Evolutionary conservation across 2,797 vertebrate species (phyloP), one percentile per base, ranked within the genome.

Genomic region (Sebastes minor): DNA sequence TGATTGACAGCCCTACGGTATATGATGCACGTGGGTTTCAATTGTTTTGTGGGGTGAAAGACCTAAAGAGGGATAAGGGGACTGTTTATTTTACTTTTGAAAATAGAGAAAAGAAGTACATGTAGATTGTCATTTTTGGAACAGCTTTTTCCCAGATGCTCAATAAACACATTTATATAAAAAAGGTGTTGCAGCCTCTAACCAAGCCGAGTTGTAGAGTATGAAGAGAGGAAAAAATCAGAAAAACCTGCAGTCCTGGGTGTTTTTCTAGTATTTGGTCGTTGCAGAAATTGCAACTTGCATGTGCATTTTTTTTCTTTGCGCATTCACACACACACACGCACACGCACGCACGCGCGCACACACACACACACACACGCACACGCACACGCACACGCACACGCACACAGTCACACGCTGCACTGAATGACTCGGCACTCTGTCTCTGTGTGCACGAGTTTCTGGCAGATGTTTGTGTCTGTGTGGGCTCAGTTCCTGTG

Each of bases 401-500:
- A 28, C 38, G 38, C 42, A 30, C 42, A 66, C 68, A 63, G 35
- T 38, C 38, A 38, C 38, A 38, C 4, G 22, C 74, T 46, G 66
- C 66, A 72, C 23, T 56, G 73, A 80, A 79, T 90, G 91, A 92
- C 87, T 86, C 80, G 33, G 61, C 53, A 74, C 81, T 89, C 60
- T 85, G 85, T 84, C 80, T 80, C 66, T 64, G 63, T 49, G 77
- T 76, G 82, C 67, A 33, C 16, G 3, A 64, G 60, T 63, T 78
- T 88, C 82, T 91, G 88, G 87, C 86, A 91, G 86, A 87, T 85
- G 88, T 87, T 81, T 91, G 87, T 79, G 76, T 89, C 84, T 87
- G 91, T 91, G 89, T 92, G 91, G 87, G 89, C 88, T 81, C 84
- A 76, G 86, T 89, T 90, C 89, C 86, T 87, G 86, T 90, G 88